Percentiles rank a stretch among this genome's conserved stretches.
Conservation (phyloP, 64 coral and sea anemone genomes). For the Montipora sp. region DNA sequence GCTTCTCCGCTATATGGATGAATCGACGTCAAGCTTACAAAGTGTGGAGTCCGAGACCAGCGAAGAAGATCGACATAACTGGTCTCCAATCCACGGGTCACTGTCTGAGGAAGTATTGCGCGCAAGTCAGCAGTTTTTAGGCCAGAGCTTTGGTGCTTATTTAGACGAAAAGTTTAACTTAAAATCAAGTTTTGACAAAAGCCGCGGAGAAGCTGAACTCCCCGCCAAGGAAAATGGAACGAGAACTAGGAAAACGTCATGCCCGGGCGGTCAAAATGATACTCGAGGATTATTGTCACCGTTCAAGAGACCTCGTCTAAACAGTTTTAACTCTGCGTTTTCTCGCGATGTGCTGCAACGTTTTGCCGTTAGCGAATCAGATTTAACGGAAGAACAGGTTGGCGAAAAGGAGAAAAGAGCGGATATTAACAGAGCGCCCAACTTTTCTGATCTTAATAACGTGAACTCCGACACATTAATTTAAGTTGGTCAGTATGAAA, state of each 20-base stretch:
- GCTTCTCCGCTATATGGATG: constrained; percentile 72
- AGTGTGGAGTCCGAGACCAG: constrained; percentile 30
- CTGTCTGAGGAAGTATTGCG: constrained; percentile 77
- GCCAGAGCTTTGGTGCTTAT: constrained; percentile 43
- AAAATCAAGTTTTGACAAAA: constrained; percentile 49
- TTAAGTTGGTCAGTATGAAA: neutral
- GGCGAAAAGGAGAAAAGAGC: neutral
- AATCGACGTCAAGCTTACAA: constrained; percentile 68
- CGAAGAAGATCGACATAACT: constrained; percentile 15
- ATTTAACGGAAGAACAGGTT: constrained; percentile 45
- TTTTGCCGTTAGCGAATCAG: constrained; percentile 86
- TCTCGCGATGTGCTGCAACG: constrained; percentile 67
- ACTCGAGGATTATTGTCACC: constrained; percentile 1
- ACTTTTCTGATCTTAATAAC: constrained; percentile 82
- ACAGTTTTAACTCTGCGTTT: constrained; percentile 84
- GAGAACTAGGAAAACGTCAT: constrained; percentile 42
- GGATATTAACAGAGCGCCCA: constrained; percentile 59
- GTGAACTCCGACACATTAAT: constrained; percentile 73
- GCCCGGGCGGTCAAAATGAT: neutral
- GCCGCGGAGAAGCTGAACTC: constrained; percentile 7
- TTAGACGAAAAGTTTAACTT: constrained; percentile 78
- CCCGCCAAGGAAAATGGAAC: neutral
- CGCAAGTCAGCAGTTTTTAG: constrained; percentile 82
- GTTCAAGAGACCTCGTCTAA: constrained; percentile 18
- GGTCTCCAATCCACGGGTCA: constrained; percentile 37